Base-by-base conservation (phyloP, 1,140 invertebrate species). In the Drosophila prosaltans region DNA sequence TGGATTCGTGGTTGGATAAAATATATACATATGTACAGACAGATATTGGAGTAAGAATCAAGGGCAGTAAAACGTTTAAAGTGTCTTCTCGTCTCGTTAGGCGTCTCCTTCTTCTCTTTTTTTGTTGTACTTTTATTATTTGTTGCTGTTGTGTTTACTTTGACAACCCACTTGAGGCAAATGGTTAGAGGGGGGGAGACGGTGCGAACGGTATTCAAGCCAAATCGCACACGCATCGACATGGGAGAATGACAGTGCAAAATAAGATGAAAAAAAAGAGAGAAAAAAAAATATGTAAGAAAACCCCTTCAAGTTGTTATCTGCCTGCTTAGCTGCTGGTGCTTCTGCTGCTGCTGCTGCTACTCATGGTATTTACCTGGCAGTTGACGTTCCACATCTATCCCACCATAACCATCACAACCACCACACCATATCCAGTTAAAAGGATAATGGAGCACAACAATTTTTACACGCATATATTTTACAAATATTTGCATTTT, bases 401-500 rank as follows among this genome's bases (percentile, higher is more conserved):
- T 61, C 16, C 48, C 48, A 21, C 30, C 26, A 21, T 45, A 28
- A 30, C 21, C 36, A 30, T 45, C 71, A 70, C 76, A 78, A 63
- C 45, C 45, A 51, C 62, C 68, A 76, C 76, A 67, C 78, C 74
- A 90, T 84, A 88, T 90, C 66, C 84, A 89, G 84, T 89, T 89
- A 88, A 88, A 88, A 88, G 84, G 84, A 88, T 88, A 88, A 88
- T 89, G 84, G 85, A 89, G 84, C 84, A 88, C 84, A 88, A 88
- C 83, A 88, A 88, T 88, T 88, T 89, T 88, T 88, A 81, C 84
- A 89, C 84, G 84, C 84, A 88, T 88, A 88, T 89, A 88, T 88
- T 89, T 88, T 89, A 84, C 85, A 88, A 88, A 89, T 88, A 88
- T 88, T 88, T 88, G 84, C 84, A 89, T 88, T 89, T 85, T 88